A percentile compares a stretch with the other conserved stretches of the same genome.
These are phyloP conservation scores for Ploceus nigricollis DNA, from an alignment of 2,113 vertebrate genomes.

Conservation along the genomic window DNA sequence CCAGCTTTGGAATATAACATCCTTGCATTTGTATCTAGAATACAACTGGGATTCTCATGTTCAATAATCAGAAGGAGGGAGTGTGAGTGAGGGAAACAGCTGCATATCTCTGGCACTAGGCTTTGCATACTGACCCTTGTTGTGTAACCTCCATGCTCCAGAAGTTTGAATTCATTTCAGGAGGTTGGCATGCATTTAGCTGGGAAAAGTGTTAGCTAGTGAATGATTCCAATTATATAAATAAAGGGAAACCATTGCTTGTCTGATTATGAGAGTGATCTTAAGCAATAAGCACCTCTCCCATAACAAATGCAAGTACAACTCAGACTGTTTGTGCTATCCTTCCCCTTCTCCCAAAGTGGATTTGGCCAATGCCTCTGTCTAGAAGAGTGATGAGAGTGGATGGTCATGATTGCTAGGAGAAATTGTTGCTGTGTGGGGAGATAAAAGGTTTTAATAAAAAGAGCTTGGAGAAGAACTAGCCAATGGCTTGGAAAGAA, in stretches of 20 bases:
- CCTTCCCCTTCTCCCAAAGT: neutral
- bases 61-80: slow-evolving; percentile 52
- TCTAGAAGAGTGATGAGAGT: neutral
- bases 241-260: neutral
- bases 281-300: slow-evolving; percentile 8
- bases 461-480: neutral
- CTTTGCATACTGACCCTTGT: slow-evolving; percentile 53
- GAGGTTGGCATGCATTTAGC: slow-evolving; percentile 48
- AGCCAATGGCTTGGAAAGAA: neutral
- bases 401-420: neutral
- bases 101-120: slow-evolving; percentile 44
- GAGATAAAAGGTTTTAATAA: slow-evolving; percentile 10
- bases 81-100: slow-evolving; percentile 74
- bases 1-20: slow-evolving; percentile 48
- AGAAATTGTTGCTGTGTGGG: neutral
- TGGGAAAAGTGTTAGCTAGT: slow-evolving; percentile 26
- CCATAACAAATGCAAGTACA: neutral
- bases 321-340: neutral
- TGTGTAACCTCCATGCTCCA: slow-evolving; percentile 31
- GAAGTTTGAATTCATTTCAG: slow-evolving; percentile 43
- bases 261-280: neutral
- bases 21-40: slow-evolving; percentile 52
- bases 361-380: neutral
- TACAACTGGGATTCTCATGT: slow-evolving; percentile 62
- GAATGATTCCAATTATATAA: slow-evolving; percentile 39